Evolutionary conservation across 2,888 invertebrate genomes (phyloP).

Genomic region (Macrosoma leucophasiata): DNA sequence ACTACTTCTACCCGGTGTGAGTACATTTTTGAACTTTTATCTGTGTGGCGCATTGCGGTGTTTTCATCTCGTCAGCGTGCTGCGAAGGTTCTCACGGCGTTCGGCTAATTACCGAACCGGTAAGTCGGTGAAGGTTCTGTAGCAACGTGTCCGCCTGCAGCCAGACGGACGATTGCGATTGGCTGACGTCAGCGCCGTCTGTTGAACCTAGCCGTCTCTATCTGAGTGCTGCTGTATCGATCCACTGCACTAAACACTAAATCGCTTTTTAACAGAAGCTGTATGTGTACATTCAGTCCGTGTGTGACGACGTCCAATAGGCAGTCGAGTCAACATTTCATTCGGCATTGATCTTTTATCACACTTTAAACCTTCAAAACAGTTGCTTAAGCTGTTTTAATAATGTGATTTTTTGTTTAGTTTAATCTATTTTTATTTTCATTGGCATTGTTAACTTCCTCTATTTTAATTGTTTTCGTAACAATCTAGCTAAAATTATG

Average conservation of each 20-base stretch:
- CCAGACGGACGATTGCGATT: conserved; percentile 51
- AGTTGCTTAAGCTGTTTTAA: too few relatives aligned
- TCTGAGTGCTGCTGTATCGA: conserved; percentile 56
- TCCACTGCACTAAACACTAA: conserved; percentile 55
- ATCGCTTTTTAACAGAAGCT: conserved; percentile 25
- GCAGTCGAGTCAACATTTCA: too few relatives aligned
- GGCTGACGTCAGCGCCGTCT: conserved; percentile 62
- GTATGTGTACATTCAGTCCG: too few relatives aligned
- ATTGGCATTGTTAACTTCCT: too few relatives aligned
- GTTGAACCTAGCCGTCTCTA: conserved; percentile 53
- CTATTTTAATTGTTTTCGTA: too few relatives aligned
- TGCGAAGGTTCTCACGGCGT: conserved; percentile 53
- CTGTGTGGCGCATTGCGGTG: conserved; percentile 51
- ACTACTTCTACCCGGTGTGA: conserved; percentile 83
- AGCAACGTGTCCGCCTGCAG: conserved; percentile 57
- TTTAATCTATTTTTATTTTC: too few relatives aligned
- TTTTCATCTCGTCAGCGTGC: conserved; percentile 28
- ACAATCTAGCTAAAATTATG: too few relatives aligned
- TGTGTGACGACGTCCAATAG: conserved; percentile 20
- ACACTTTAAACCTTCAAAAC: conserved; percentile 20
- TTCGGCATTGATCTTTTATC: conserved; percentile 30
- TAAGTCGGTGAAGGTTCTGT: conserved; percentile 71
- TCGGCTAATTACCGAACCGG: conserved; percentile 56
- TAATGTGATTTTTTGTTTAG: too few relatives aligned
- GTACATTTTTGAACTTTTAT: conserved; percentile 49